Conservation (phyloP, 1,140 invertebrate species). For the Ceratosolen solmsi region DNA sequence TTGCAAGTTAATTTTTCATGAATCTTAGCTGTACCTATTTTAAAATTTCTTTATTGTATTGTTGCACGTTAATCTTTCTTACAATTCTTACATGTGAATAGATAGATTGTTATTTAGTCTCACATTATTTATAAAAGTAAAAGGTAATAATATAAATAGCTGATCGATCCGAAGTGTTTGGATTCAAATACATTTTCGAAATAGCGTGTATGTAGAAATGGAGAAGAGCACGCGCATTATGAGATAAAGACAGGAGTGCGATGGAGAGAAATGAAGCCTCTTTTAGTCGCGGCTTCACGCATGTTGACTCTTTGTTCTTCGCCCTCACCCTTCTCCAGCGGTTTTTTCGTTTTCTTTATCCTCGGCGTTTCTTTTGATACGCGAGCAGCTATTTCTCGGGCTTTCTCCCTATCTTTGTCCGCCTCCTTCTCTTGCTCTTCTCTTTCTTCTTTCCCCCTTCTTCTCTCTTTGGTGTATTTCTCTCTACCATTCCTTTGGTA, state of each 20-base stretch:
- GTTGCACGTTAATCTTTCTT: not conserved
- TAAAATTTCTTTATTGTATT: not conserved
- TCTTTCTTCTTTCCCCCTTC: not conserved
- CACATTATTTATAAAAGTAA: too few relatives aligned
- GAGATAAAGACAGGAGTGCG: not conserved
- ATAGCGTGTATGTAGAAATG: not conserved
- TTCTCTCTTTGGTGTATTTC: not conserved
- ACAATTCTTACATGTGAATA: not conserved
- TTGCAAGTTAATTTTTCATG: not conserved
- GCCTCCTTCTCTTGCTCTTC: not conserved
- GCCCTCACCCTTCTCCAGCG: not conserved
- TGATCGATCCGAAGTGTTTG: not conserved
- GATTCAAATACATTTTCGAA: not conserved
- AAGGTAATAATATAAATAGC: too few relatives aligned
- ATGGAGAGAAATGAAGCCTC: slow-evolving; percentile 32
- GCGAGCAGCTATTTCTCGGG: not conserved
- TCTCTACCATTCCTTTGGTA: not conserved
- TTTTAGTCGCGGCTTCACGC: slow-evolving; percentile 10
- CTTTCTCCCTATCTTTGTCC: not conserved
- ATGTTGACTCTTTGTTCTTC: slow-evolving; percentile 47
- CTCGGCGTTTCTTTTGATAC: slow-evolving; percentile 27
- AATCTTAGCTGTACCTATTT: not conserved
- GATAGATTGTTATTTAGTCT: not conserved
- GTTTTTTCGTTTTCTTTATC: not conserved
- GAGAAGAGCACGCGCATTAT: not conserved